phyloP scores from a whole-genome alignment of 2,113 vertebrate species.

The Nothocercus julius region DNA sequence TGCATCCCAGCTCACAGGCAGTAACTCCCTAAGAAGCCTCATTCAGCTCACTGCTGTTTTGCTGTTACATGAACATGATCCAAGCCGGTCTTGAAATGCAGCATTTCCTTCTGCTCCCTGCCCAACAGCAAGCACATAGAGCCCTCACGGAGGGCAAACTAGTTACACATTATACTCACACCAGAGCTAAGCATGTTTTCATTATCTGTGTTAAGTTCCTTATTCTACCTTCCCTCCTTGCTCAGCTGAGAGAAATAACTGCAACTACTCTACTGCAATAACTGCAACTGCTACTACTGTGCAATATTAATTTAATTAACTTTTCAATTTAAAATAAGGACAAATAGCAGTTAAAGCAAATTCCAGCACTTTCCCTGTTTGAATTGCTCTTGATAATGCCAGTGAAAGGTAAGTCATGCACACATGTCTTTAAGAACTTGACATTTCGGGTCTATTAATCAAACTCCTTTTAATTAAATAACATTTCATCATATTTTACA shows the following conservation, averaged over 20 bases:
- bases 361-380: constrained; percentile 6
- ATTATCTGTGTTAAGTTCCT: not conserved
- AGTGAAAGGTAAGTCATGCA: not conserved
- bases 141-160: not conserved
- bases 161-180: not conserved
- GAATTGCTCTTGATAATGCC: constrained; percentile 20
- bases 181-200: not conserved
- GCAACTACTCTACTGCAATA: not conserved
- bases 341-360: not conserved
- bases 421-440: constrained; percentile 15
- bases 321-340: constrained; percentile 8
- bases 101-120: not conserved
- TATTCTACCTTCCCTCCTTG: not conserved
- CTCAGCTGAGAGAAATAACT: not conserved
- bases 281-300: not conserved
- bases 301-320: not conserved
- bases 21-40: not conserved
- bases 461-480: constrained; percentile 1
- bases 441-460: constrained; percentile 45
- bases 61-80: not conserved
- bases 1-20: not conserved
- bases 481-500: not conserved
- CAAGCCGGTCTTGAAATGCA: not conserved
- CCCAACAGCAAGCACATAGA: not conserved
- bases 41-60: not conserved